Percentiles rank a stretch among this genome's conserved stretches.
These are phyloP conservation scores for Parnassius mnemosyne DNA, from an alignment of 2,888 invertebrate species.

Conservation along the genomic window DNA sequence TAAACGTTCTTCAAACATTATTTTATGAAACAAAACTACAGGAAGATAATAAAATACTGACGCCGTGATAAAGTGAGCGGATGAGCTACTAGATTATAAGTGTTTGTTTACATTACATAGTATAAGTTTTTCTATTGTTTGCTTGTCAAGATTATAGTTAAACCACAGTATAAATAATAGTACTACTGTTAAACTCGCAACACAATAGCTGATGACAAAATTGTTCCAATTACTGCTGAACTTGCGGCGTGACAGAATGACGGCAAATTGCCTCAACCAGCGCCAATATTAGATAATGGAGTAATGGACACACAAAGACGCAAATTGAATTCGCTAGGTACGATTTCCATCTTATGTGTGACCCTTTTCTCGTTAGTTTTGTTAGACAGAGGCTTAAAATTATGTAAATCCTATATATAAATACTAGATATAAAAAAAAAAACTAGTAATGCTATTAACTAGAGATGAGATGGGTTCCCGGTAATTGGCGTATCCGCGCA, in stretches of 20 bases:
- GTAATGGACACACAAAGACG: slow-evolving; percentile 71
- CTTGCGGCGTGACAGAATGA: slow-evolving; percentile 50
- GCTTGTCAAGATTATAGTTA: slow-evolving; percentile 12
- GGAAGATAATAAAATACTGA: too few species aligned
- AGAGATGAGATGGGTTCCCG: too few species aligned
- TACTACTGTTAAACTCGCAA: slow-evolving; percentile 10
- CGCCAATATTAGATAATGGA: slow-evolving; percentile 75
- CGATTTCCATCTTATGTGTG: slow-evolving; percentile 3
- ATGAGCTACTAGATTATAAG: too few species aligned
- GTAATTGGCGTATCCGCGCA: too few species aligned
- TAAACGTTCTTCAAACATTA: too few species aligned
- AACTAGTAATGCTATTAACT: too few species aligned
- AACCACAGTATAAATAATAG: too few species aligned
- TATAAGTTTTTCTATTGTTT: slow-evolving; percentile 14
- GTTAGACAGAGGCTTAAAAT: too few species aligned
- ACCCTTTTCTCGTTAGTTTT: background rate
- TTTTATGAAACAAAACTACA: too few species aligned
- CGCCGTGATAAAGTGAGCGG: too few species aligned
- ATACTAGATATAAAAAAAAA: too few species aligned
- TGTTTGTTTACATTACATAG: background rate
- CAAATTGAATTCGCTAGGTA: slow-evolving; percentile 60
- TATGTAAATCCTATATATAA: too few species aligned
- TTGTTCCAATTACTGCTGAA: slow-evolving; percentile 71
- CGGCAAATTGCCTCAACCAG: slow-evolving; percentile 50
- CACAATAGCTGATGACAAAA: slow-evolving; percentile 65